Percentiles rank a stretch among this genome's conserved stretches.
phyloP scores from a whole-genome alignment of 2,113 vertebrate genomes.

The Cercopithecus mona region DNA sequence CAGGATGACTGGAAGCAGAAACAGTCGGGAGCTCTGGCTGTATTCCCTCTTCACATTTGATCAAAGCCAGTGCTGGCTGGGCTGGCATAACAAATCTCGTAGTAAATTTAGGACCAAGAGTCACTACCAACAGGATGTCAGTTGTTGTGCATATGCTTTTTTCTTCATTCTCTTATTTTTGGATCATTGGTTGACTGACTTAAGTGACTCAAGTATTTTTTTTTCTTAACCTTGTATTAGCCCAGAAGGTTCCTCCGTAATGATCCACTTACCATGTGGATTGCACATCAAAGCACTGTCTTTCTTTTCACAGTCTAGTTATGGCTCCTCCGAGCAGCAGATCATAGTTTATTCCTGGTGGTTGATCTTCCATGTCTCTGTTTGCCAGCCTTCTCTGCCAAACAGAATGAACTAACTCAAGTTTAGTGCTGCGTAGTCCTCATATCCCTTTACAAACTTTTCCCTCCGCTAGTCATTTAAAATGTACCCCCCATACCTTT shows the following conservation, averaged over 20 bases:
- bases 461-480: not conserved
- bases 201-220: too few relatives aligned
- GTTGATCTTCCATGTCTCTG: not conserved
- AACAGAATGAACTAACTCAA: not conserved
- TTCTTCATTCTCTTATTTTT: not conserved
- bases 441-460: fast-evolving
- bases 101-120: too few relatives aligned
- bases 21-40: not conserved
- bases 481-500: not conserved
- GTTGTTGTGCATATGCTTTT: not conserved
- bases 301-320: fast-evolving
- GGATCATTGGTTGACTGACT: too few relatives aligned
- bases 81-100: not conserved
- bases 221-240: not conserved
- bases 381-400: not conserved
- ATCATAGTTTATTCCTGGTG: not conserved
- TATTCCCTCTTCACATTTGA: too few relatives aligned
- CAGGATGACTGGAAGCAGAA: not conserved
- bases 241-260: not conserved
- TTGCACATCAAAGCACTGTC: fast-evolving
- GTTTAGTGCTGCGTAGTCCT: too few relatives aligned
- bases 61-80: fast-evolving
- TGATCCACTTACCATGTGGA: not conserved
- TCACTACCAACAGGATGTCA: not conserved
- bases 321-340: not conserved